phyloP scores from a whole-genome alignment of 2,797 vertebrate species.

The Rhyacichthys aspro region DNA sequence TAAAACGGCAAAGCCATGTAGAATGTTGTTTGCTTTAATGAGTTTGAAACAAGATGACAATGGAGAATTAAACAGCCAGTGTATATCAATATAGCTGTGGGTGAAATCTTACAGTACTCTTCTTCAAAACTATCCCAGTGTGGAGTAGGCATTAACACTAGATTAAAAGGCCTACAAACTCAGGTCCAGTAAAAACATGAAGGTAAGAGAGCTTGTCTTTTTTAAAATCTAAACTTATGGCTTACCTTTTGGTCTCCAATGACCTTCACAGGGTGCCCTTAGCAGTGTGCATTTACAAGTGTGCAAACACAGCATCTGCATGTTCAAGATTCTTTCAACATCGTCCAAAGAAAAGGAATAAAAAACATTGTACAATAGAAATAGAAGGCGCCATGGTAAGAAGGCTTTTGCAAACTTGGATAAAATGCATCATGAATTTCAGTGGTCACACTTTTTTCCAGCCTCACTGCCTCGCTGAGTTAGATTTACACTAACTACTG shows the following conservation, averaged over 20 bases:
- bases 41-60: too few species aligned
- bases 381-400: conserved; percentile 80
- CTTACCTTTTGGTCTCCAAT: conserved; percentile 55
- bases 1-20: neutral
- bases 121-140: conserved; percentile 34
- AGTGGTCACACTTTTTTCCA: conserved; percentile 66
- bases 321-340: conserved; percentile 39
- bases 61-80: conserved; percentile 34
- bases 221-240: conserved; percentile 26
- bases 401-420: conserved; percentile 80
- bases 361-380: conserved; percentile 69
- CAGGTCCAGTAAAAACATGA: conserved; percentile 34
- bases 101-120: conserved; percentile 25
- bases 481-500: conserved; percentile 55
- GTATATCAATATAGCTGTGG: conserved; percentile 27
- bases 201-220: conserved; percentile 24
- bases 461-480: conserved; percentile 51
- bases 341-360: conserved; percentile 48
- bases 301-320: conserved; percentile 43
- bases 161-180: conserved; percentile 34
- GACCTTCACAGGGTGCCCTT: conserved; percentile 39
- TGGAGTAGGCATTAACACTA: conserved; percentile 8
- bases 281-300: conserved; percentile 31
- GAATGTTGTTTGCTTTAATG: conserved; percentile 4
- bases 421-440: conserved; percentile 73